These are phyloP conservation scores for Yasuhikotakia modesta DNA, from an alignment of 2,797 vertebrate genomes.

Conservation along the genomic window DNA sequence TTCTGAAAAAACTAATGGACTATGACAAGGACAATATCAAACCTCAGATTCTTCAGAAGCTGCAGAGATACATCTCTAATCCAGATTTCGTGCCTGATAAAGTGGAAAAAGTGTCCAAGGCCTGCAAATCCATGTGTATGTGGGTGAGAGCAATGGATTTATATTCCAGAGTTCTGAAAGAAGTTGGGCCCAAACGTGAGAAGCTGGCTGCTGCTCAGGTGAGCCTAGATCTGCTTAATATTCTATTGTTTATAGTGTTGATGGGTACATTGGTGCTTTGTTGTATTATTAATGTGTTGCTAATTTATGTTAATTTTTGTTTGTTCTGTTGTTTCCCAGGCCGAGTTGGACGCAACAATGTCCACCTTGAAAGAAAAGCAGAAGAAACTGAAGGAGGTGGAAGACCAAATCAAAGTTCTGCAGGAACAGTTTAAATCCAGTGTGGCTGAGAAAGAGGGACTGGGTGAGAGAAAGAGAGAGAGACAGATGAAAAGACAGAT, in stretches of 20 bases:
- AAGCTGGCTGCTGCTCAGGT: conserved; percentile 82
- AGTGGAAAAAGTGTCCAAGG: conserved; percentile 85
- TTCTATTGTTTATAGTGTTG: neutral
- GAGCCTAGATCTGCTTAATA: neutral
- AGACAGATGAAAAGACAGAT: neutral
- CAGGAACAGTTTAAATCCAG: conserved; percentile 81
- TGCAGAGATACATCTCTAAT: conserved; percentile 84
- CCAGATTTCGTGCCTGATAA: conserved; percentile 84
- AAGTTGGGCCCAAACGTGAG: conserved; percentile 82
- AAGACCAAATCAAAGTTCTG: conserved; percentile 79
- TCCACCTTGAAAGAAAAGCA: conserved; percentile 82
- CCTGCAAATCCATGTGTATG: conserved; percentile 87
- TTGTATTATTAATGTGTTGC: neutral
- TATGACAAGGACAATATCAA: conserved; percentile 87
- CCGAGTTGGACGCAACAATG: conserved; percentile 82
- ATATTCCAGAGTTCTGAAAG: conserved; percentile 82
- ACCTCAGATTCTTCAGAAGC: conserved; percentile 77
- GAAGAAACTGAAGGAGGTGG: conserved; percentile 78
- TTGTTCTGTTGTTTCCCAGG: conserved; percentile 65
- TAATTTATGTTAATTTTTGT: neutral
- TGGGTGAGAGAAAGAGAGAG: conserved; percentile 67
- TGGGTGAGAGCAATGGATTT: conserved; percentile 86
- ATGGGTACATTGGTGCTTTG: neutral
- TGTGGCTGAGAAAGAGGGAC: conserved; percentile 79
- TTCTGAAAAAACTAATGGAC: conserved; percentile 80